phyloP scores from a whole-genome alignment of 1,140 invertebrate genomes.

The Palaemon carinicauda region DNA sequence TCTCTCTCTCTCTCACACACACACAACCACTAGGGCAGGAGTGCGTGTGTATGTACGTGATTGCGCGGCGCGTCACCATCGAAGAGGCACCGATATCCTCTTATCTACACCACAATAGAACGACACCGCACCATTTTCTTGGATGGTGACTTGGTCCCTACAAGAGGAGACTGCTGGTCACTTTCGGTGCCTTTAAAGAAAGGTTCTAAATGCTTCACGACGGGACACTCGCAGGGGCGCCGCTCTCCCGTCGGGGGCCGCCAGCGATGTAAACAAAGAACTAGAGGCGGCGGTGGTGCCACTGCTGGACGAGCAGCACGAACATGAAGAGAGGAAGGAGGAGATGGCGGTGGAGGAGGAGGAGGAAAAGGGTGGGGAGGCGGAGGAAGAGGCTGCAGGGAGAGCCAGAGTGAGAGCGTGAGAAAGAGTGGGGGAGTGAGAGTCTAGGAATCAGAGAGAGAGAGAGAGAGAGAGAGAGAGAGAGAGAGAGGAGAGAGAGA shows the following conservation, averaged over 20 bases:
- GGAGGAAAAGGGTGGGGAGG: neutral
- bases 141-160: neutral
- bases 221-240: slow-evolving; percentile 12
- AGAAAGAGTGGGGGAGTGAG: neutral
- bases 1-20: neutral
- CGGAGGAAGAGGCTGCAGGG: neutral
- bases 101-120: neutral
- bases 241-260: slow-evolving; percentile 26
- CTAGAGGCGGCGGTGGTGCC: slow-evolving; percentile 4
- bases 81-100: neutral
- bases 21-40: neutral
- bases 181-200: neutral
- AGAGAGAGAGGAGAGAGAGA: slow-evolving; percentile 6
- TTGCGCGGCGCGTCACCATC: neutral
- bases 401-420: neutral
- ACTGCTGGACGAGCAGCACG: neutral
- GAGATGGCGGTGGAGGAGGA: neutral
- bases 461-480: slow-evolving; percentile 9
- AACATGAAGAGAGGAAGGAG: neutral
- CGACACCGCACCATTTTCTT: neutral
- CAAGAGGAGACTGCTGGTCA: neutral
- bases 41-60: neutral
- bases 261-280: slow-evolving; percentile 32
- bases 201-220: neutral
- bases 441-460: neutral